Evolutionary conservation across 2,888 invertebrate species (phyloP).

Genomic region (Anorthoa munda): DNA sequence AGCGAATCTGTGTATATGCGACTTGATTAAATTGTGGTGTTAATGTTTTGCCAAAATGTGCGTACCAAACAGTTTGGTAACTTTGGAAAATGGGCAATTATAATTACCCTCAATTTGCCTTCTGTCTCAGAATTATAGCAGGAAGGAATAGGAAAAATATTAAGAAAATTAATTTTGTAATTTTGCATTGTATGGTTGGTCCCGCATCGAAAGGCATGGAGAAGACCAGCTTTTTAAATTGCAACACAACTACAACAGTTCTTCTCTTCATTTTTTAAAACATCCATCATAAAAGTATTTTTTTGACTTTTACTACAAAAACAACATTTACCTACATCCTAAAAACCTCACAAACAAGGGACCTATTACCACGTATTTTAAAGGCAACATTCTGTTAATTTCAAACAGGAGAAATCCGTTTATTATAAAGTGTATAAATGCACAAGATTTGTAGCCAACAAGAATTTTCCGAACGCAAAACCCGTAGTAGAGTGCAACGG

Average conservation of each 20-base stretch:
- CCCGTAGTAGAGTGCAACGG: conserved; percentile 81
- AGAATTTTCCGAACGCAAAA: conserved; percentile 77
- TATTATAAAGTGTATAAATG: conserved; percentile 39
- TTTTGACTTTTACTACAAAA: too few relatives aligned
- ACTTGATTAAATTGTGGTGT: conserved; percentile 40
- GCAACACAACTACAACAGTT: neutral
- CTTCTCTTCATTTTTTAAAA: too few relatives aligned
- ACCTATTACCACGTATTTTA: neutral
- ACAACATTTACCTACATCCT: neutral
- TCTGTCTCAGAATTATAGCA: neutral
- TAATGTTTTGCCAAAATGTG: conserved; percentile 25
- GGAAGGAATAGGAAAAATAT: neutral
- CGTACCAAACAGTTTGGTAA: neutral
- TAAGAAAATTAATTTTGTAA: neutral
- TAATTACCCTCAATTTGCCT: neutral
- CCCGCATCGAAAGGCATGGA: neutral
- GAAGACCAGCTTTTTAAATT: neutral
- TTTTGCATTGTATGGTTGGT: neutral
- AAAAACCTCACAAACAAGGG: neutral
- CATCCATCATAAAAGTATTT: too few relatives aligned
- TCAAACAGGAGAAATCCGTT: conserved; percentile 14
- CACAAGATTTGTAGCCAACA: conserved; percentile 72
- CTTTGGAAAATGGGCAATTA: neutral
- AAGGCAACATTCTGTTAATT: neutral
- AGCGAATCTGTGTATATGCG: conserved; percentile 26